A percentile compares a stretch with the other conserved stretches of the same genome.
These are phyloP conservation scores for Arvicanthis niloticus DNA, from an alignment of 2,113 vertebrate species.

Conservation along the genomic window DNA sequence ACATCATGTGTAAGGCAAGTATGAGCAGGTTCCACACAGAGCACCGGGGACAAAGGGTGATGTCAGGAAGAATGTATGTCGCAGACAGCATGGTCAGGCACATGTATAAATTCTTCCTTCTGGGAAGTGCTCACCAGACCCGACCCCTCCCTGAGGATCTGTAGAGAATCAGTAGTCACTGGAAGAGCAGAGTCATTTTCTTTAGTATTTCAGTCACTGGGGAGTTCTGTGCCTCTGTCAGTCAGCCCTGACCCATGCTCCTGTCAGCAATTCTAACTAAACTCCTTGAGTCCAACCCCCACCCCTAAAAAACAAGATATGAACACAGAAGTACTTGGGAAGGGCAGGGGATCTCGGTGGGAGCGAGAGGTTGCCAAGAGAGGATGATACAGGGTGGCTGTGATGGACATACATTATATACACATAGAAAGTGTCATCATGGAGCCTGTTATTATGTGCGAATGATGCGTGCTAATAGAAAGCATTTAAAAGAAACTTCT, in stretches of 20 bases:
- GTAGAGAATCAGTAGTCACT: not conserved
- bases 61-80: accelerated
- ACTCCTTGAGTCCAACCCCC: not conserved
- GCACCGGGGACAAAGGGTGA: accelerated
- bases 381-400: not conserved
- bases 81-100: accelerated
- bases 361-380: not conserved
- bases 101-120: not conserved
- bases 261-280: not conserved
- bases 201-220: not conserved
- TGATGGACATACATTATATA: not conserved
- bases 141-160: not conserved
- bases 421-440: not conserved
- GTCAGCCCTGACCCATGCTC: not conserved
- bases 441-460: not conserved
- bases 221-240: not conserved
- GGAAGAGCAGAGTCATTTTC: not conserved
- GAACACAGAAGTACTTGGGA: not conserved
- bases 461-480: not conserved
- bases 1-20: not conserved
- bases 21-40: not conserved
- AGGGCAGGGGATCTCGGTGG: too few relatives aligned
- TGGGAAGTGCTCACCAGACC: not conserved
- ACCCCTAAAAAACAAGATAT: not conserved
- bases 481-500: not conserved